Percentiles rank a stretch among this genome's conserved stretches.
Evolutionary conservation across 1,140 invertebrate species (phyloP).

Genomic region (Plutomurus gul): DNA sequence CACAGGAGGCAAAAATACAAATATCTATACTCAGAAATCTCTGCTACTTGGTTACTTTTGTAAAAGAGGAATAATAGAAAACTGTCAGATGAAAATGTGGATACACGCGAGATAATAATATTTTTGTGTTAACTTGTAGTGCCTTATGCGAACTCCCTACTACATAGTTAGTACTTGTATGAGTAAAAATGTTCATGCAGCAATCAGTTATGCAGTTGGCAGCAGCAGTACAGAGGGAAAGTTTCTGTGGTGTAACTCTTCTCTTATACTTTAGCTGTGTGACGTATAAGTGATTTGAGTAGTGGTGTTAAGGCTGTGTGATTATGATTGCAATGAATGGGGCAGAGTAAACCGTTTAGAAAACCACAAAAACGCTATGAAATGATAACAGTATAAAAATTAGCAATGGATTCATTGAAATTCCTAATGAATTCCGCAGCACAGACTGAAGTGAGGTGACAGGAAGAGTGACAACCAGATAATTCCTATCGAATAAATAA

Average conservation of each 20-base stretch:
- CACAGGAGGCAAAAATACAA: not conserved
- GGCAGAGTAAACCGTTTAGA: constrained; percentile 8
- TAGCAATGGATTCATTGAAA: not conserved
- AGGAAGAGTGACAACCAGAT: constrained; percentile 15
- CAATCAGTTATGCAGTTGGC: too few relatives aligned
- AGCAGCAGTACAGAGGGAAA: too few relatives aligned
- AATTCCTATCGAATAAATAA: constrained; percentile 21
- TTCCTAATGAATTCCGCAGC: not conserved
- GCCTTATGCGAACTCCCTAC: too few relatives aligned
- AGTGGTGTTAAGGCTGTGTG: not conserved
- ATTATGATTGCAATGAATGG: not conserved
- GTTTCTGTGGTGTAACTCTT: too few relatives aligned
- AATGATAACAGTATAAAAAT: constrained; percentile 22
- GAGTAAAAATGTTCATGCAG: too few relatives aligned
- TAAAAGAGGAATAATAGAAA: not conserved
- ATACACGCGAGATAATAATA: too few relatives aligned
- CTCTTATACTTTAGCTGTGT: not conserved
- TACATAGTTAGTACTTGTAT: too few relatives aligned
- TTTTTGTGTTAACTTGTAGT: too few relatives aligned
- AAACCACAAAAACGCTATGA: constrained; percentile 11
- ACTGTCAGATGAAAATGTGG: not conserved
- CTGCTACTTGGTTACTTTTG: not conserved
- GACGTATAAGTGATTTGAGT: not conserved
- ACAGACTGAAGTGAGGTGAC: not conserved
- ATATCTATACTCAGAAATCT: not conserved